Evolutionary conservation across 2,113 vertebrate species (phyloP), one percentile per base, ranked within the genome.

Genomic region (Brachirus orientalis): DNA sequence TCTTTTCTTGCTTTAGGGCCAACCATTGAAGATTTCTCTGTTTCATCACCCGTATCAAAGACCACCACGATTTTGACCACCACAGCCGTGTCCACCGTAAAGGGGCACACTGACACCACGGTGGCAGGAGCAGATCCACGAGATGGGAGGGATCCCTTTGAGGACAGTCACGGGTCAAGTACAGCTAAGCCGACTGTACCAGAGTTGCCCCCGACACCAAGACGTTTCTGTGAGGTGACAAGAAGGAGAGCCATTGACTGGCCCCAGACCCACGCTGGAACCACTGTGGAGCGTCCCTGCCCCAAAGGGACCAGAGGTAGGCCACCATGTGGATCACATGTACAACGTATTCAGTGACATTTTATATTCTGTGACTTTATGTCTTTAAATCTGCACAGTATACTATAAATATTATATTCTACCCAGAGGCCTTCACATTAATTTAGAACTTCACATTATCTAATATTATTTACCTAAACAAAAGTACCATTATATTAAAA

Each of bases 301-400:
- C 98, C 98, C 64, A 99, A 96, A 91, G 98, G 98, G 79, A 98
- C 97, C 55, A 93, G 94, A 95, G 97, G 97, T 99, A 94, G 7
- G 66, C 16, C 13, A 11, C 18, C 35, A 14, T 28, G 54, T 67
- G 52, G 13, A 44, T 58, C 12, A 12, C 12, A 4, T 43, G 40
- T 43, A 13, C 40, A 43, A 4, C 10, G 14, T 43, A 10, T 43
- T 10, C 14, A 14, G 10, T 43, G 14, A 12, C 40, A 43, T 43
- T 11, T 43, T 12, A 43, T 43, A 10, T n/a, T n/a, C n/a, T n/a
- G 38, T 10, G 12, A 8, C 38, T 13, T 43, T 2, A 13, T 13
- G 14, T 43, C 11, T 13, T 43, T 43, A 13, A 11, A 43, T 43
- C 40, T 43, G 40, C 14, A 14, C 40, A 28, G 28, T 3, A 28